These are phyloP conservation scores for Lydus trimaculatus DNA, from an alignment of 2,888 invertebrate species.

Conservation along the genomic window DNA sequence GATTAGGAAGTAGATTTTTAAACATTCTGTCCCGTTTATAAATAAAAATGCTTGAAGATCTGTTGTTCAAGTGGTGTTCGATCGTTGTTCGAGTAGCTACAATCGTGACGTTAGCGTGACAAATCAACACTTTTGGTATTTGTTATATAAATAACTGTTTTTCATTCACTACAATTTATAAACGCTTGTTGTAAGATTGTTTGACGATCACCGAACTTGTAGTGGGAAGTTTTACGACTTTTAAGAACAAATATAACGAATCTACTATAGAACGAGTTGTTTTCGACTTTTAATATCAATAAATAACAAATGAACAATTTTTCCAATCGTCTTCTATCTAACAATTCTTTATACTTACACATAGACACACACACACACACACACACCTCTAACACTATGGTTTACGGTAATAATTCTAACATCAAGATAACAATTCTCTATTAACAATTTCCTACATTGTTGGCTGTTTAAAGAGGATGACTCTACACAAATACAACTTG, in stretches of 20 bases:
- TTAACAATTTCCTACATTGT: conserved; percentile 41
- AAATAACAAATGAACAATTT: conserved; percentile 28
- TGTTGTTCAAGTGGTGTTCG: no score
- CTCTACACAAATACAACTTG: conserved; percentile 34
- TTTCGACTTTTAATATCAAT: conserved; percentile 29
- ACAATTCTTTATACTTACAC: neutral
- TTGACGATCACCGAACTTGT: neutral
- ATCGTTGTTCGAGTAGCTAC: no score
- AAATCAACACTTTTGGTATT: no score
- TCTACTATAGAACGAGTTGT: neutral
- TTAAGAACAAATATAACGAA: neutral
- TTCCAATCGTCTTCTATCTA: neutral
- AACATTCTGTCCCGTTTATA: no score
- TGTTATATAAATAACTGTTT: no score
- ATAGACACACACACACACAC: neutral
- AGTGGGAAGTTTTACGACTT: no score
- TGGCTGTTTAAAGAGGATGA: conserved; percentile 42
- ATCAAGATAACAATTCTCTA: conserved; percentile 38
- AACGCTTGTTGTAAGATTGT: neutral
- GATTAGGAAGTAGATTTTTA: no score
- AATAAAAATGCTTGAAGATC: no score
- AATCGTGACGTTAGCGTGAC: no score
- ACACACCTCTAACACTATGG: neutral
- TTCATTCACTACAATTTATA: no score
- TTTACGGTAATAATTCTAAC: conserved; percentile 9